A percentile compares a stretch with the other conserved stretches of the same genome.
Conservation (phyloP, 2,888 invertebrate genomes). For the Fissipunctia ypsillon region DNA sequence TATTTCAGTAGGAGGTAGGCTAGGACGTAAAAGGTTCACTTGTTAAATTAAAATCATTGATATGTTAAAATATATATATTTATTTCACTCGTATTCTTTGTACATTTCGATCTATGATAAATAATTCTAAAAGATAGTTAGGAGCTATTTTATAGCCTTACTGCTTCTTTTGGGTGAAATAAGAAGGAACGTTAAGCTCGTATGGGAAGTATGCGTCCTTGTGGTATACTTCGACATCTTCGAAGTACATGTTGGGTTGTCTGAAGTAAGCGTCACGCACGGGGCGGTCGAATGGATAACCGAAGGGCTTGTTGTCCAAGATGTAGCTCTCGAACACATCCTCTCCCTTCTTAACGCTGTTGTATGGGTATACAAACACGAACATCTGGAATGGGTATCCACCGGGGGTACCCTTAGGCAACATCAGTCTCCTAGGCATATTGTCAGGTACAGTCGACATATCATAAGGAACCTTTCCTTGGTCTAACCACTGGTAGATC, state of each 20-base stretch:
- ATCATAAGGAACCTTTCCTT: conserved; percentile 88
- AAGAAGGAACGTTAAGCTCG: conserved; percentile 74
- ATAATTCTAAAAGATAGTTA: conserved; percentile 25
- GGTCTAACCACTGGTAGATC: conserved; percentile 90
- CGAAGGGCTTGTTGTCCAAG: conserved; percentile 88
- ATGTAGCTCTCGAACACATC: conserved; percentile 75
- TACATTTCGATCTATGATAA: conserved; percentile 36
- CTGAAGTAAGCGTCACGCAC: conserved; percentile 83
- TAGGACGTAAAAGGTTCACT: not conserved
- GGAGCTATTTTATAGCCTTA: conserved; percentile 29
- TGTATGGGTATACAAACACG: conserved; percentile 91
- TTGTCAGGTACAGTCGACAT: conserved; percentile 90
- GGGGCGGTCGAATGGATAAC: conserved; percentile 91
- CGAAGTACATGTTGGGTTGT: conserved; percentile 91
- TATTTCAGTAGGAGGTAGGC: not conserved
- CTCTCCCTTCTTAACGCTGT: conserved; percentile 79
- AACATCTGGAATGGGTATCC: conserved; percentile 93
- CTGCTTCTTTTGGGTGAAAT: conserved; percentile 64
- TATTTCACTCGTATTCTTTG: conserved; percentile 40
- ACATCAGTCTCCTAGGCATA: conserved; percentile 92
- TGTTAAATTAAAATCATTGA: conserved; percentile 6
- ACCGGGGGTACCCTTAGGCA: conserved; percentile 93
- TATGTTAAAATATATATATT: conserved; percentile 19
- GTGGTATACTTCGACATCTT: conserved; percentile 90
- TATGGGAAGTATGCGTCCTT: conserved; percentile 80